These are phyloP conservation scores for Oegoconia quadripuncta DNA, from an alignment of 2,888 invertebrate genomes.

Conservation along the genomic window DNA sequence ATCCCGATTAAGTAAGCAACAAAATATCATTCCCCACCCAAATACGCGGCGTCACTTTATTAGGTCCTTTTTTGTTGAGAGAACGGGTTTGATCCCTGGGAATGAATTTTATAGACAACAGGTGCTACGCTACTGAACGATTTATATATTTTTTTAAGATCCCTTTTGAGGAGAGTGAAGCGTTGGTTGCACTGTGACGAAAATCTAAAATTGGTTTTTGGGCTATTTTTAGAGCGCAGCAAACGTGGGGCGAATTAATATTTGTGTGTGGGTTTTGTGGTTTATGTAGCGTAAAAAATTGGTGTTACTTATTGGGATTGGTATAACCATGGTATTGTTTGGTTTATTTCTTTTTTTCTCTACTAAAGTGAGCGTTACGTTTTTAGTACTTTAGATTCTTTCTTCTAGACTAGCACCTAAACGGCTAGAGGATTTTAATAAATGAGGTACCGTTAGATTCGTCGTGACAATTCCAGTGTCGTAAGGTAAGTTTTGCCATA, in stretches of 20 bases:
- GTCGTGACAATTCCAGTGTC: too few relatives aligned
- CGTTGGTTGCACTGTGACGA: slow-evolving; percentile 36
- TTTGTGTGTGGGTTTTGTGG: not conserved
- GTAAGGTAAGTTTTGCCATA: too few relatives aligned
- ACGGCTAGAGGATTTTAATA: too few relatives aligned
- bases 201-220: slow-evolving; percentile 11
- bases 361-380: too few relatives aligned
- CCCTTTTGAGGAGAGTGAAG: slow-evolving; percentile 17
- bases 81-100: slow-evolving; percentile 64
- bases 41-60: slow-evolving; percentile 41
- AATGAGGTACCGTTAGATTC: too few relatives aligned
- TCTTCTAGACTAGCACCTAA: too few relatives aligned
- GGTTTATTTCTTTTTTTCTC: slow-evolving; percentile 1
- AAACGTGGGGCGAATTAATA: not conserved
- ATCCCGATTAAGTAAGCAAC: slow-evolving; percentile 52
- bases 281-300: not conserved
- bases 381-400: too few relatives aligned
- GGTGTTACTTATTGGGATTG: not conserved
- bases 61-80: slow-evolving; percentile 41
- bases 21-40: slow-evolving; percentile 43
- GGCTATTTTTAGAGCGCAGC: not conserved
- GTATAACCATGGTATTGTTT: not conserved
- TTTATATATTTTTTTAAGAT: slow-evolving; percentile 21
- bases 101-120: slow-evolving; percentile 56
- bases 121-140: slow-evolving; percentile 61